Evolutionary conservation across 2,888 invertebrate genomes (phyloP).

Genomic region (Trachelus stipa): DNA sequence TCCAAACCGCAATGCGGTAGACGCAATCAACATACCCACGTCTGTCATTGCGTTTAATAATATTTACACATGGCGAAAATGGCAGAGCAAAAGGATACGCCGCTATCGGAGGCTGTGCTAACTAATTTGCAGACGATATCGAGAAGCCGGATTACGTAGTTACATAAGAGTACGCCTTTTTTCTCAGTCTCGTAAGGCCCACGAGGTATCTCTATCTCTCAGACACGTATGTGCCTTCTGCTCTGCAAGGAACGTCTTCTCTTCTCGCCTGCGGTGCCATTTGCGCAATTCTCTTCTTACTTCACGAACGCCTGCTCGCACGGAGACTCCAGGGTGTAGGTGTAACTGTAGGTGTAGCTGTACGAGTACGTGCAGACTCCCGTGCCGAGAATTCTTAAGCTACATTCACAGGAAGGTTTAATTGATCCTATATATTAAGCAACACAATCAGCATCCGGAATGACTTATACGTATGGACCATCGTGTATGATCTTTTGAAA

Average conservation of each 20-base stretch:
- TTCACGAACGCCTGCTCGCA: constrained; percentile 39
- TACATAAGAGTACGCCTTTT: constrained; percentile 12
- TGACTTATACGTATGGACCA: background rate
- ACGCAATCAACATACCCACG: too few species aligned
- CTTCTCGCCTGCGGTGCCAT: constrained; percentile 36
- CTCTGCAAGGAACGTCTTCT: constrained; percentile 12
- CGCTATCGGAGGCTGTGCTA: constrained; percentile 34
- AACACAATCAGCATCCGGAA: background rate
- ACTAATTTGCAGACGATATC: constrained; percentile 7
- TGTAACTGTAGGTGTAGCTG: constrained; percentile 8
- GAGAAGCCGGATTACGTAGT: constrained; percentile 13
- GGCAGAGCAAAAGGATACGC: constrained; percentile 50
- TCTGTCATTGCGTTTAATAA: constrained; percentile 20
- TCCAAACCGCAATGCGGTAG: background rate
- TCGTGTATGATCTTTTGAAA: background rate
- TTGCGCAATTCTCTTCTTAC: constrained; percentile 50
- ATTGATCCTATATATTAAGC: background rate
- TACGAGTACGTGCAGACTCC: constrained; percentile 11
- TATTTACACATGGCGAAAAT: constrained; percentile 53
- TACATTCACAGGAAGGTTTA: background rate
- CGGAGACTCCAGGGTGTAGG: constrained; percentile 1
- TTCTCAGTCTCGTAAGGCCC: background rate
- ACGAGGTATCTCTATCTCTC: background rate
- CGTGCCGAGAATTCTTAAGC: constrained; percentile 2
- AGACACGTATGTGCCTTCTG: constrained; percentile 13